A percentile compares a stretch with the other conserved stretches of the same genome.
Conservation (phyloP, 1,140 invertebrate genomes). For the Drosophila sp. region DNA sequence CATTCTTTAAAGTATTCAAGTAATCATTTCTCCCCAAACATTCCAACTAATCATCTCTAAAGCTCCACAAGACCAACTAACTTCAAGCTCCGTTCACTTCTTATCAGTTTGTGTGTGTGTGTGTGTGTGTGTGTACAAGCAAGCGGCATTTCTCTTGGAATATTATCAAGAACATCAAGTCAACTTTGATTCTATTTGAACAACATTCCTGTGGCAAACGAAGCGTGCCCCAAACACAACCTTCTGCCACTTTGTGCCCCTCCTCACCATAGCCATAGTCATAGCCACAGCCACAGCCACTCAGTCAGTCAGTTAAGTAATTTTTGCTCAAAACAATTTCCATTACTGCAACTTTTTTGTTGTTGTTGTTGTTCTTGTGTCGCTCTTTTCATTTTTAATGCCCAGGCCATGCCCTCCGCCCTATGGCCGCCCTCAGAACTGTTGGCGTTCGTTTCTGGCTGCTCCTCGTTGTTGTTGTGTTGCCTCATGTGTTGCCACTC, state of each 20-base stretch:
- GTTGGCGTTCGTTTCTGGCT: background rate
- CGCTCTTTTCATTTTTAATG: conserved; percentile 27
- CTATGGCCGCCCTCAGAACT: background rate
- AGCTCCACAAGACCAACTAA: background rate
- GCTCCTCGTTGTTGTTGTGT: background rate
- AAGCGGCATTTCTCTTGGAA: conserved; percentile 11
- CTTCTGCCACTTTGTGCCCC: background rate
- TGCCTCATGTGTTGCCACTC: conserved; percentile 70
- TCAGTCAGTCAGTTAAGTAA: conserved; percentile 29
- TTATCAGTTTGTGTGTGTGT: background rate
- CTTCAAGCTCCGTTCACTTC: background rate
- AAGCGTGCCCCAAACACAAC: conserved; percentile 67
- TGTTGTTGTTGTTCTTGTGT: background rate
- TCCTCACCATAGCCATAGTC: background rate
- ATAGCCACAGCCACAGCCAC: conserved; percentile 5
- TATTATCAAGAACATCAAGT: conserved; percentile 67
- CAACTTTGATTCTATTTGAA: conserved; percentile 72
- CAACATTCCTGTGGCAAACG: conserved; percentile 58
- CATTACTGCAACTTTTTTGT: conserved; percentile 65
- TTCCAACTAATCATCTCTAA: conserved; percentile 8
- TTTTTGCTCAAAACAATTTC: conserved; percentile 77
- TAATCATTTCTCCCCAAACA: conserved; percentile 1
- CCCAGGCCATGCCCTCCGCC: conserved; percentile 18
- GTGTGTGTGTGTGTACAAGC: background rate
- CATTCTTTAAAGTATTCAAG: conserved; percentile 9